phyloP scores from a whole-genome alignment of 2,797 vertebrate species.

The Potorous gilbertii region DNA sequence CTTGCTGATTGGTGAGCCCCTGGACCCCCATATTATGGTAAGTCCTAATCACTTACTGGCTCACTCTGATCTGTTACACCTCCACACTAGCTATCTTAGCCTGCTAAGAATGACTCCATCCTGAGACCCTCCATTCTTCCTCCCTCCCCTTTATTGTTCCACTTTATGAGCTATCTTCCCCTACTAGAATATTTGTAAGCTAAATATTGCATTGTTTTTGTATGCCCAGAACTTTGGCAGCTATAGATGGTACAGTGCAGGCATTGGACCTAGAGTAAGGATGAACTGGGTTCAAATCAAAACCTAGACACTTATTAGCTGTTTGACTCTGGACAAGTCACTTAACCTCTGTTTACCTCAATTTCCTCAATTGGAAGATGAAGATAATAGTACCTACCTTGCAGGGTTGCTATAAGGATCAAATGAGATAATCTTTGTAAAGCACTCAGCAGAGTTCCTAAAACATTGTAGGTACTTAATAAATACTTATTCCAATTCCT shows the following conservation, averaged over 20 bases:
- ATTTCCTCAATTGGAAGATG: background rate
- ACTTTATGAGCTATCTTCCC: background rate
- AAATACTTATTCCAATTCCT: background rate
- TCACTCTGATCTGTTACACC: background rate
- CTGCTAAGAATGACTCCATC: background rate
- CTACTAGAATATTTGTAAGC: background rate
- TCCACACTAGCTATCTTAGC: background rate
- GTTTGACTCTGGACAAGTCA: background rate
- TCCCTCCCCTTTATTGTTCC: background rate
- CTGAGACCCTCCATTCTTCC: background rate
- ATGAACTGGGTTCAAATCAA: background rate
- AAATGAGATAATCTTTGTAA: background rate
- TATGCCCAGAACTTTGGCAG: background rate
- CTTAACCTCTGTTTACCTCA: background rate
- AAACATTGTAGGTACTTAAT: background rate
- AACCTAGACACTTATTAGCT: background rate
- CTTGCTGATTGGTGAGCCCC: background rate
- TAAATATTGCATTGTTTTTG: background rate
- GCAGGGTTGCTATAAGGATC: background rate
- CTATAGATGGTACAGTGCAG: background rate
- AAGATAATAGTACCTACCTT: background rate
- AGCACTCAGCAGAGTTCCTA: background rate
- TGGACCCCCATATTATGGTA: background rate
- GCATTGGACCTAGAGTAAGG: background rate
- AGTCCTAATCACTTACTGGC: background rate